Conservation (phyloP, 2,113 vertebrate genomes). For the Sterrhoptilus dennistouni region DNA sequence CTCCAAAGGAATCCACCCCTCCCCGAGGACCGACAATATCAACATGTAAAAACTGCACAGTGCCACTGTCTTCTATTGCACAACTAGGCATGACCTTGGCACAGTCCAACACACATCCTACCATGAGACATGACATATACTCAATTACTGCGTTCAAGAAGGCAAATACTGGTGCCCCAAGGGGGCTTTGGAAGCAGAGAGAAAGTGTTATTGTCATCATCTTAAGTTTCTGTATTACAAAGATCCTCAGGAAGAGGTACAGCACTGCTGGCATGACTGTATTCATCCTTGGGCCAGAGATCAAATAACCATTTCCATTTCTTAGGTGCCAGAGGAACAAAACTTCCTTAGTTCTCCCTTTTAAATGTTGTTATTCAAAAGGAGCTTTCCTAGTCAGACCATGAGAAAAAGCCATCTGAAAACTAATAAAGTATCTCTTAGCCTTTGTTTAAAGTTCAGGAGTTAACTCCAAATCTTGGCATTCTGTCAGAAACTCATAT, state of each 20-base stretch:
- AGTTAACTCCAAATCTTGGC: not conserved
- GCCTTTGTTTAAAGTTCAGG: not conserved
- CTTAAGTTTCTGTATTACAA: not conserved
- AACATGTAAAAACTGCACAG: not conserved
- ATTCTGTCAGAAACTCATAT: not conserved
- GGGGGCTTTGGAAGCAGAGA: not conserved
- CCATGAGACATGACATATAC: not conserved
- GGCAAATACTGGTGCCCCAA: not conserved
- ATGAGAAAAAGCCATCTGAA: not conserved
- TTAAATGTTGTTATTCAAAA: not conserved
- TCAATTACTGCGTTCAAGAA: not conserved
- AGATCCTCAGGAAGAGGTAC: not conserved
- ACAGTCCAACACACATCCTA: not conserved
- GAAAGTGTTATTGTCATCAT: not conserved
- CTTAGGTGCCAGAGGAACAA: not conserved
- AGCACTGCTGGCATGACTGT: not conserved
- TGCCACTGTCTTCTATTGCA: not conserved
- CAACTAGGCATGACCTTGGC: not conserved
- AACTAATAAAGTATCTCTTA: not conserved
- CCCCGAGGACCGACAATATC: not conserved
- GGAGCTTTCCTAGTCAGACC: not conserved
- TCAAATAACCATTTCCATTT: not conserved
- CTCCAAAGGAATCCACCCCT: not conserved
- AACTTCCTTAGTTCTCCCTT: not conserved
- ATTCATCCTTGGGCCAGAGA: not conserved